A percentile compares a stretch with the other conserved stretches of the same genome.
These are phyloP conservation scores for Epirrhoe alternata DNA, from an alignment of 2,888 invertebrate species.

Conservation along the genomic window DNA sequence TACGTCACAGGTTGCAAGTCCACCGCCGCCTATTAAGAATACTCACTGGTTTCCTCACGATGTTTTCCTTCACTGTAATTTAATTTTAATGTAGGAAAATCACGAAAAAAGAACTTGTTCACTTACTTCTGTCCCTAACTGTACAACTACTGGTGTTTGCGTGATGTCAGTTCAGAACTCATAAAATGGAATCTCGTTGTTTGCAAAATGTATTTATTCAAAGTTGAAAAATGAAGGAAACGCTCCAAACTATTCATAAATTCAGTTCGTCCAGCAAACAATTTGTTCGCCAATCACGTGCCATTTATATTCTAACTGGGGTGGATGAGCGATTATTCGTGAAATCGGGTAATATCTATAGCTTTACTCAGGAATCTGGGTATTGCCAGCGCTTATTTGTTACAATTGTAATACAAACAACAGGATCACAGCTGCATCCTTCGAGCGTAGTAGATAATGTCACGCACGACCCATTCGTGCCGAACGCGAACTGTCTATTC, in stretches of 20 bases:
- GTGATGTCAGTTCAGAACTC: neutral
- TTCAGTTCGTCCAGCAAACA: conserved; percentile 36
- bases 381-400: neutral
- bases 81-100: too few relatives aligned
- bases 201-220: neutral
- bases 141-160: too few relatives aligned
- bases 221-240: conserved; percentile 12
- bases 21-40: too few relatives aligned
- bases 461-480: too few relatives aligned
- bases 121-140: too few relatives aligned
- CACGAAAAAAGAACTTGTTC: too few relatives aligned
- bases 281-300: conserved; percentile 32
- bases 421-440: too few relatives aligned
- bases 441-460: too few relatives aligned
- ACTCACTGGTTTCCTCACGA: too few relatives aligned
- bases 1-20: too few relatives aligned
- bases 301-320: conserved; percentile 29
- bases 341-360: conserved; percentile 22
- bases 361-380: neutral
- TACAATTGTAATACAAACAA: neutral
- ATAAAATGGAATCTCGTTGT: neutral
- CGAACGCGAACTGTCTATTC: too few relatives aligned
- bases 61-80: too few relatives aligned
- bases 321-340: conserved; percentile 26
- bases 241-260: conserved; percentile 33